Base-by-base conservation (phyloP, 2,888 invertebrate genomes). In the Eupithecia inturbata region DNA sequence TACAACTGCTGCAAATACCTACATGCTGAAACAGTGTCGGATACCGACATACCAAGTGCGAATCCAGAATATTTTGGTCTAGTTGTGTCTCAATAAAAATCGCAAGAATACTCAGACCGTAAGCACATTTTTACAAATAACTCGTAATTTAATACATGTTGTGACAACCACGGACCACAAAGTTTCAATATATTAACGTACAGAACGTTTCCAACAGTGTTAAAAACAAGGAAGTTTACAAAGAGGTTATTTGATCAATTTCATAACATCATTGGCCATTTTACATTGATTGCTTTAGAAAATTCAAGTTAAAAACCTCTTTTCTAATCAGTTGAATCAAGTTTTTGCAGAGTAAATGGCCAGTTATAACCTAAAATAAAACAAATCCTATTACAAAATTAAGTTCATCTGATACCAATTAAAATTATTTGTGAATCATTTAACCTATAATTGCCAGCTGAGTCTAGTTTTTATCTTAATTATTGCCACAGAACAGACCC, bases 201-300 rank as follows among this genome's bases (percentile, higher is more conserved):
- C 9, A 10, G n/a, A 10, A 63, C n/a, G 31, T 68, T 53, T 22
- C 14, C 4, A 57, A 12, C 19, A 41, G 39, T 45, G 74, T 70
- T 19, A 62, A 41, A 63, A 69, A 74, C 68, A 69, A 71, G 75
- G 73, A 77, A 75, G 75, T 77, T 72, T 22, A 72, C 72, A 72
- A 62, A 70, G 49, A 66, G 22, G 33, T 33, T 49, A 71, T 60
- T 71, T 31, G 72, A 64, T 70, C 57, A 53, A 63, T 75, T 75
- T 66, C 39, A 66, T 62, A 73, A 71, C 68, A 70, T 62, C 28
- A 69, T 39, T 68, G 19, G 45, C 63, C 39, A 49, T 14, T 57
- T 22, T 3, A n/a, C 63, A 19, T 16, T n/a, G 57, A 71, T 62
- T 67, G 41, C 36, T 67, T 45, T 64, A 64, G 31, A 60, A 36